Percentiles rank a stretch among this genome's conserved stretches.
Evolutionary conservation across 2,797 vertebrate genomes (phyloP).

Genomic region (Enoplosus armatus): DNA sequence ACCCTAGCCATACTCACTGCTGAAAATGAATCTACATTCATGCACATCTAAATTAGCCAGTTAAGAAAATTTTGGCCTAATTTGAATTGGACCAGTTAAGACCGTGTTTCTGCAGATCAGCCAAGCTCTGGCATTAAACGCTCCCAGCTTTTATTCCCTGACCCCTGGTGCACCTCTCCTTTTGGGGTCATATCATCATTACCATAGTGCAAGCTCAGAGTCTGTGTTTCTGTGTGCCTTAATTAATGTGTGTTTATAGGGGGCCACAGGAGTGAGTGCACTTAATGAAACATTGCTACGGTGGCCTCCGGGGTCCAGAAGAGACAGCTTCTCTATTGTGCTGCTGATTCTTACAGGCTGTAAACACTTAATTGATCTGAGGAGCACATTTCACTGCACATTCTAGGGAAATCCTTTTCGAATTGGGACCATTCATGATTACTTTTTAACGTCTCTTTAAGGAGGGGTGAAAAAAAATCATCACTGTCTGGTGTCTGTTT

Average conservation of each 20-base stretch:
- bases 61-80: conserved; percentile 97
- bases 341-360: conserved; percentile 95
- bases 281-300: conserved; percentile 98
- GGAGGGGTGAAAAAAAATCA: conserved; percentile 50
- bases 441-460: conserved; percentile 79
- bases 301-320: conserved; percentile 95
- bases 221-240: conserved; percentile 97
- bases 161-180: conserved; percentile 95
- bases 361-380: conserved; percentile 99
- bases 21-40: conserved; percentile 95
- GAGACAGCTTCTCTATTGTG: conserved; percentile 95
- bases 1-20: conserved; percentile 79
- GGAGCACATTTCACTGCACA: conserved; percentile 87
- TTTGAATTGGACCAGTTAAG: conserved; percentile 97
- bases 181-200: conserved; percentile 99
- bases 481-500: conserved; percentile 65
- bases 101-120: conserved; percentile 96
- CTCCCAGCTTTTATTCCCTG: conserved; percentile 96
- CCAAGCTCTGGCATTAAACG: conserved; percentile 95
- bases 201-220: conserved; percentile 99
- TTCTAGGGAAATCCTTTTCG: conserved; percentile 78
- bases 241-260: conserved; percentile 99
- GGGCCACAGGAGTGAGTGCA: conserved; percentile 95
- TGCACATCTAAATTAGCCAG: conserved; percentile 98
- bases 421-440: conserved; percentile 78